Conservation (phyloP, 2,113 vertebrate genomes). For the Illadopsis cleaveri region DNA sequence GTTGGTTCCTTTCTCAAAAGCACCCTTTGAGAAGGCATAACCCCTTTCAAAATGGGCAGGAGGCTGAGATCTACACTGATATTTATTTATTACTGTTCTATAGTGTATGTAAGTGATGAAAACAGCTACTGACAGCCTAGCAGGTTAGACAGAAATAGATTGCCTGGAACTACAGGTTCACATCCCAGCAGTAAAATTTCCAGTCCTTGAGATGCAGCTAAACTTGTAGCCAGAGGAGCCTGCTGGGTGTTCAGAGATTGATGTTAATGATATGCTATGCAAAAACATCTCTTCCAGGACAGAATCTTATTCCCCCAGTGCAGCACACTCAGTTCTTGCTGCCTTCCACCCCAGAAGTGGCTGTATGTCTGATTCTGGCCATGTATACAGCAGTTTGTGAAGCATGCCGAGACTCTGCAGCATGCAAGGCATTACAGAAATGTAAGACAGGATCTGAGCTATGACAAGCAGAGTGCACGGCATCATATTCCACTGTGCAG, state of each 20-base stretch:
- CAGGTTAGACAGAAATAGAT: not conserved
- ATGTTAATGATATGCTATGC: not conserved
- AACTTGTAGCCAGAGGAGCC: not conserved
- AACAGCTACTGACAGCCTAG: not conserved
- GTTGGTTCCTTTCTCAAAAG: not conserved
- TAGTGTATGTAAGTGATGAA: not conserved
- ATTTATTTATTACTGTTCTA: not conserved
- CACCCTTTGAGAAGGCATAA: not conserved
- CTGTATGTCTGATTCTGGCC: not conserved
- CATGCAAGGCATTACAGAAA: constrained; percentile 25
- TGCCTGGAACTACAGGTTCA: constrained; percentile 22
- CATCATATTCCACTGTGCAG: constrained; percentile 37
- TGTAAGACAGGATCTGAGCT: constrained; percentile 41
- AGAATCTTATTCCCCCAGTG: not conserved
- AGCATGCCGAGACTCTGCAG: not conserved
- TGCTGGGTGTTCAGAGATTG: not conserved
- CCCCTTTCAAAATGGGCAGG: not conserved
- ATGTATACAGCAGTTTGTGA: constrained; percentile 12
- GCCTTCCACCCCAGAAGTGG: not conserved
- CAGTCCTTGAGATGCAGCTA: not conserved
- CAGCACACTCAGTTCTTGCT: not conserved
- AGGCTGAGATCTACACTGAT: not conserved
- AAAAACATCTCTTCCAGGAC: constrained; percentile 9
- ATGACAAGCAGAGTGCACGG: constrained; percentile 21
- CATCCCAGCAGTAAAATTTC: not conserved